phyloP scores from a whole-genome alignment of 2,888 invertebrate species.

The Drosophila nigricruria region DNA sequence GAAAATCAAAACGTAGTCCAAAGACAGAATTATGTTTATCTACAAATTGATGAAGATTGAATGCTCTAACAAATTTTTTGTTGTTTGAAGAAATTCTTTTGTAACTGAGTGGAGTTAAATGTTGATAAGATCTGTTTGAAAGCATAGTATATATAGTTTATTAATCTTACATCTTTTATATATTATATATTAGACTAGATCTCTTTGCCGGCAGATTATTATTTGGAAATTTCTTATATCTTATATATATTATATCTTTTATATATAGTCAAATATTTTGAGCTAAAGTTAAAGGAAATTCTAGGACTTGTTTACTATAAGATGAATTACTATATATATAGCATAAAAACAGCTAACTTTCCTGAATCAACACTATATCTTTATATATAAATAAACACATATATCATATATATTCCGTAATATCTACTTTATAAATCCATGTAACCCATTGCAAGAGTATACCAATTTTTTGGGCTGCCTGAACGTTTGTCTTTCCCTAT shows the following conservation, averaged over 20 bases:
- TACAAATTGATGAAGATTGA: background rate
- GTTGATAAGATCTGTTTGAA: background rate
- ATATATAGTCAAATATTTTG: no score
- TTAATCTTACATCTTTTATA: no score
- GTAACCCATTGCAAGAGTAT: background rate
- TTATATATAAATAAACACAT: background rate
- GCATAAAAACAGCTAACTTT: background rate
- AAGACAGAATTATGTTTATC: background rate
- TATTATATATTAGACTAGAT: background rate
- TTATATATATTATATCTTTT: no score
- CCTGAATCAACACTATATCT: background rate
- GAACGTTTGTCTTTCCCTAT: slow-evolving; percentile 12
- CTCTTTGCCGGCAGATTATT: background rate
- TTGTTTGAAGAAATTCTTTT: background rate
- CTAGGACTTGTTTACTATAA: no score
- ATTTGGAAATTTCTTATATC: background rate
- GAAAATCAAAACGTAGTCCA: slow-evolving; percentile 38
- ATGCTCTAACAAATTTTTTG: slow-evolving; percentile 1
- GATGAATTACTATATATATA: no score
- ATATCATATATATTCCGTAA: background rate
- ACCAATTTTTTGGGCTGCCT: slow-evolving; percentile 1
- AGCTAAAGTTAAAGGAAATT: no score
- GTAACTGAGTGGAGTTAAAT: background rate
- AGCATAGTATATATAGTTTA: no score
- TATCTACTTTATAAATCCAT: background rate